phyloP scores from a whole-genome alignment of 2,888 invertebrate genomes.

The Lutraria lutraria region DNA sequence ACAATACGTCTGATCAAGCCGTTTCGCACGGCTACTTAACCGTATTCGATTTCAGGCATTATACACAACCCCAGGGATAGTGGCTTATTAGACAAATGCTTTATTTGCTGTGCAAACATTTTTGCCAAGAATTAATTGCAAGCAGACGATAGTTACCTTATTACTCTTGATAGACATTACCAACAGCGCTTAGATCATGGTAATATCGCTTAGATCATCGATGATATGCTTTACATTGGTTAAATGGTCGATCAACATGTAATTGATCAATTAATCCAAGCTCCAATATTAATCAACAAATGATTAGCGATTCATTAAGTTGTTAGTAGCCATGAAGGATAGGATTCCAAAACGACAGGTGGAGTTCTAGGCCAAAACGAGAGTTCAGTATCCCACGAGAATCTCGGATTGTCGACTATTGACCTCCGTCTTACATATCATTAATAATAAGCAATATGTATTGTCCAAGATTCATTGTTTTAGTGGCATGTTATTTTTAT shows the following conservation, averaged over 20 bases:
- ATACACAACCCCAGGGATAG: constrained; percentile 7
- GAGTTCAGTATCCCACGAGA: no score
- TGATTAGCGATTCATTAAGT: constrained; percentile 41
- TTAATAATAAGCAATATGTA: no score
- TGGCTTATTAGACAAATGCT: constrained; percentile 32
- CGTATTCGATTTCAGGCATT: constrained; percentile 2
- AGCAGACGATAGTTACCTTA: constrained; percentile 26
- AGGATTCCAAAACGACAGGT: constrained; percentile 12
- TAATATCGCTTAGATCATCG: constrained; percentile 46
- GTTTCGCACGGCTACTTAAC: background rate
- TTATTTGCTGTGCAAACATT: constrained; percentile 32
- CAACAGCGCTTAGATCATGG: constrained; percentile 21
- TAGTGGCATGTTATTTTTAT: no score
- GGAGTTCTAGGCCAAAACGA: background rate
- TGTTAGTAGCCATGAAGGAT: constrained; percentile 17
- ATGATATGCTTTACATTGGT: constrained; percentile 19
- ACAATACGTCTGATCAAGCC: background rate
- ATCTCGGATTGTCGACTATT: no score
- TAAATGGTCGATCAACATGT: constrained; percentile 24
- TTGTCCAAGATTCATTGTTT: no score
- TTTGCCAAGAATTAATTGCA: constrained; percentile 30
- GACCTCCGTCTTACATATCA: no score
- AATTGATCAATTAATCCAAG: constrained; percentile 49
- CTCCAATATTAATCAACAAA: constrained; percentile 43
- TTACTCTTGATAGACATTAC: constrained; percentile 35